Evolutionary conservation across 2,113 vertebrate species (phyloP).

Genomic region (Oncorhynchus clarkii): DNA sequence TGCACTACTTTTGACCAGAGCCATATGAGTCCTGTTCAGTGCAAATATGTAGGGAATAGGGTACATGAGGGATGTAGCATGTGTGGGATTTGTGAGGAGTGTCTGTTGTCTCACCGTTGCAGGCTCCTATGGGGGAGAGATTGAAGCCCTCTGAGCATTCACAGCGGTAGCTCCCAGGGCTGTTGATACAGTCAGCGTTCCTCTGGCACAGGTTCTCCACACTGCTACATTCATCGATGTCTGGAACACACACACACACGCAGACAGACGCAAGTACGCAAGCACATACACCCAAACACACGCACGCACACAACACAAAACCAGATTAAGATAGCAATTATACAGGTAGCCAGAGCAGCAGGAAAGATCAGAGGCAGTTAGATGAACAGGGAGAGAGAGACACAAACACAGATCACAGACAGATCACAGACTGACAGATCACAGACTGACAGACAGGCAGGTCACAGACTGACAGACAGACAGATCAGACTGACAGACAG

Average conservation of each 20-base stretch:
- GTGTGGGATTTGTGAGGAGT: background rate
- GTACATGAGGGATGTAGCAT: too few species aligned
- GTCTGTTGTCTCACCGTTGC: conserved; percentile 79
- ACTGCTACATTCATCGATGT: conserved; percentile 88
- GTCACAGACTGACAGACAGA: too few species aligned
- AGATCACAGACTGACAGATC: background rate
- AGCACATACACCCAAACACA: background rate
- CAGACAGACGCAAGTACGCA: background rate
- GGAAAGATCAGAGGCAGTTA: too few species aligned
- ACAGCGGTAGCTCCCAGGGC: conserved; percentile 89
- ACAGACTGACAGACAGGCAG: background rate
- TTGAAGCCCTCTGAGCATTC: conserved; percentile 86
- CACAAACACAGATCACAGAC: too few species aligned
- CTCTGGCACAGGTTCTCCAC: conserved; percentile 86
- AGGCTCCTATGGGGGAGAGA: conserved; percentile 85
- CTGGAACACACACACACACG: conserved; percentile 53
- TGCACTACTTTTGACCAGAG: background rate
- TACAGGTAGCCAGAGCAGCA: too few species aligned
- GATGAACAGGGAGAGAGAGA: too few species aligned
- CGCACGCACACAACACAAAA: background rate
- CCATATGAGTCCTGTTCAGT: too few species aligned
- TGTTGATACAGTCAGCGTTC: conserved; percentile 88
- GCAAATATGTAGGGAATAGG: too few species aligned
- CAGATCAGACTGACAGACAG: background rate
- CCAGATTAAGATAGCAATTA: too few species aligned